Base-by-base conservation (phyloP, 2,113 vertebrate genomes). In the Motacilla tschutschensis region DNA sequence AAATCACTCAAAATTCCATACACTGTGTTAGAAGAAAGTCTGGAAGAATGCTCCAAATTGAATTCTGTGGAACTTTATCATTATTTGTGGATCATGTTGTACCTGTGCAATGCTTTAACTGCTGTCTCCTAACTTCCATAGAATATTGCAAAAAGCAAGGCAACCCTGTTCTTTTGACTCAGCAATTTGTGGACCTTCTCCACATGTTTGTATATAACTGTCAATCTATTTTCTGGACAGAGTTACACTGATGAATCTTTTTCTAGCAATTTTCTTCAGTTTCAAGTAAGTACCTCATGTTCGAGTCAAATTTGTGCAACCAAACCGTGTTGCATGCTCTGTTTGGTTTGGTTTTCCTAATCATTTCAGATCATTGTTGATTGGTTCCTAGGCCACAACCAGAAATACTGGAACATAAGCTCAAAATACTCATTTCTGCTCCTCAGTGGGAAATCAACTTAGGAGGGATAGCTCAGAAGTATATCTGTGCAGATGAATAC, bases 241-340 rank as follows among this genome's bases (percentile, higher is more conserved):
- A 60, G 41, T 44, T 65, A 57, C 53, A 50, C 38, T 33, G 83
- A 11, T 82, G 53, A 87, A 89, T 46, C 28, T 76, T 76, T 36
- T 29, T 82, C 83, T 91, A 72, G 73, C 7, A 79, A 46, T 70
- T 36, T 87, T 88, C 83, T 75, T 69, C 29, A 33, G 12, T 50
- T 71, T 92, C 75, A 84, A 33, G 85, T 85, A 95, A 93, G 87
- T 92, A 80, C 36, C 20, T 89, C 13, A 10, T 59, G 47, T 65
- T 81, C 63, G 43, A 81, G 74, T 93, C 67, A 95, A 28, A 67
- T 67, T 70, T 60, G 20, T 84, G 79, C 77, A 58, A 83, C 6
- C 36, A 85, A 92, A 89, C 71, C 3, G 8, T 38, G 75, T 88
- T 60, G 62, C 47, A 60, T 62, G 63, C 20, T 82, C 71, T 18